Evolutionary conservation across 2,888 invertebrate species (phyloP).

Genomic region (Pogonocherus hispidulus): DNA sequence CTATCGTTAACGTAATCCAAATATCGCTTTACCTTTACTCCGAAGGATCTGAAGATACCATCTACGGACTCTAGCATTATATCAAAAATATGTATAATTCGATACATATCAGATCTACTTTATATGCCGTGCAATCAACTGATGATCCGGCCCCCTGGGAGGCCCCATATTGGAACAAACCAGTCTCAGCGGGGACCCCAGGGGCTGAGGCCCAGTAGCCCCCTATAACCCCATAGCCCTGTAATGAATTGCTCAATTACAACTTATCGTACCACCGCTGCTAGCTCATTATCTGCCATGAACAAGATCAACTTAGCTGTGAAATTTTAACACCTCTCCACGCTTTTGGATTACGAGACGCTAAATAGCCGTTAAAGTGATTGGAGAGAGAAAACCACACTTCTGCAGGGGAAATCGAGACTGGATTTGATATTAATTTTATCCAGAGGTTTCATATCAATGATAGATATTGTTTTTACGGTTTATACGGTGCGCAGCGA

Average conservation of each 20-base stretch:
- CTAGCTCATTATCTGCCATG: slow-evolving; percentile 61
- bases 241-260: slow-evolving; percentile 64
- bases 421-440: slow-evolving; percentile 34
- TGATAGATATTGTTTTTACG: slow-evolving; percentile 46
- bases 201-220: slow-evolving; percentile 59
- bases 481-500: slow-evolving; percentile 43
- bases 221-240: slow-evolving; percentile 58
- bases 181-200: slow-evolving; percentile 56
- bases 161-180: slow-evolving; percentile 60
- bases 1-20: not conserved
- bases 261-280: slow-evolving; percentile 61
- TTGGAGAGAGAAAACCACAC: not conserved
- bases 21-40: not conserved
- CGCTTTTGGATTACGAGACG: slow-evolving; percentile 23
- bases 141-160: slow-evolving; percentile 53
- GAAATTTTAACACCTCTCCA: slow-evolving; percentile 39
- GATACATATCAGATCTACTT: slow-evolving; percentile 23
- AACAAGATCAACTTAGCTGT: slow-evolving; percentile 54
- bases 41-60: slow-evolving; percentile 3
- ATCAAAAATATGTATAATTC: slow-evolving; percentile 23
- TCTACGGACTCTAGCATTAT: slow-evolving; percentile 8
- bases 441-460: slow-evolving; percentile 52
- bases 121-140: slow-evolving; percentile 25
- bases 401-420: not conserved
- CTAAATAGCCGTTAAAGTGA: not conserved